Evolutionary conservation across 2,113 vertebrate genomes (phyloP).

Genomic region (Vireo altiloquus): DNA sequence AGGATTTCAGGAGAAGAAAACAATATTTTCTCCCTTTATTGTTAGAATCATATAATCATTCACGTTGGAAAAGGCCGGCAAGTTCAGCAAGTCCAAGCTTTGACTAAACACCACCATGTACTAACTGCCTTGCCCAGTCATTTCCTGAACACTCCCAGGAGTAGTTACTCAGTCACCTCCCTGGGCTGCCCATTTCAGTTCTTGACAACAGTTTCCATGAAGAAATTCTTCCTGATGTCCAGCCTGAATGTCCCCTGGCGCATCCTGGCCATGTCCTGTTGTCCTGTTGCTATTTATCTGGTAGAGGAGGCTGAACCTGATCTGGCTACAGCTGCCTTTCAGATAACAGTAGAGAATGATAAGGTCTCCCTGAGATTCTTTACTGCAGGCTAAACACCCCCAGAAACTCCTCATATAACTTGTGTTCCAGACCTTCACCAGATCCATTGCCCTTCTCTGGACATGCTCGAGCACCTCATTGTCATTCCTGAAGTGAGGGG

Average conservation of each 20-base stretch:
- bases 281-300: rapidly evolving
- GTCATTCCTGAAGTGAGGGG: neutral
- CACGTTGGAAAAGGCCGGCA: neutral
- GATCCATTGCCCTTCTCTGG: neutral
- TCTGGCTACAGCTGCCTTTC: neutral
- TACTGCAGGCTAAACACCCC: neutral
- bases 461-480: rapidly evolving
- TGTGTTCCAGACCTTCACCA: neutral
- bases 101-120: neutral
- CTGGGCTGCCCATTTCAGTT: neutral
- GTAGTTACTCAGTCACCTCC: neutral
- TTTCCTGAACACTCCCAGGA: neutral
- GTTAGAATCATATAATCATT: neutral
- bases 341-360: neutral
- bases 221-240: neutral
- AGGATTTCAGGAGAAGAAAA: neutral
- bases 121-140: neutral
- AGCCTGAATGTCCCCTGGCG: rapidly evolving
- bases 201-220: neutral
- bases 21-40: neutral
- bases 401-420: neutral
- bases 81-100: neutral
- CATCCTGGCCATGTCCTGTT: neutral
- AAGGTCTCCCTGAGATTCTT: neutral
- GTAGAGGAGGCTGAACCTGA: neutral